phyloP scores from a whole-genome alignment of 2,888 invertebrate genomes.

The Campoplex nolae region DNA sequence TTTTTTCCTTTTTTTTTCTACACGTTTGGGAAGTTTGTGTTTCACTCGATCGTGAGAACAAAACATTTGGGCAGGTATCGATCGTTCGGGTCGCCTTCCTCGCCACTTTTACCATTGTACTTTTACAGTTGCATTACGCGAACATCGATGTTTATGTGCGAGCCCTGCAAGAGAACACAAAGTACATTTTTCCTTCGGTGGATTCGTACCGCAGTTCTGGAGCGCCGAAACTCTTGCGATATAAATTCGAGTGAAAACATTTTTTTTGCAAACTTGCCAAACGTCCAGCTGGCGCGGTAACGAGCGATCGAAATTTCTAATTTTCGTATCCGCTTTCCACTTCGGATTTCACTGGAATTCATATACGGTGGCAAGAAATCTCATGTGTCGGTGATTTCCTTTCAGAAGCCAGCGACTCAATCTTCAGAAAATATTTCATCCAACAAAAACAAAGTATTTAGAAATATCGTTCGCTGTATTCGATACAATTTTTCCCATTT shows the following conservation, averaged over 20 bases:
- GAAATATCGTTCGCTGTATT: not conserved
- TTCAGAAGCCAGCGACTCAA: not conserved
- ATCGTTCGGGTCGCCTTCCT: conserved; percentile 27
- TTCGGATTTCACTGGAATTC: not conserved
- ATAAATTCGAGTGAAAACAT: conserved; percentile 51
- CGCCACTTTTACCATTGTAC: conserved; percentile 37
- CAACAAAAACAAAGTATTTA: not conserved
- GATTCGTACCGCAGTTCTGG: not conserved
- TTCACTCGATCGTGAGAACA: conserved; percentile 45
- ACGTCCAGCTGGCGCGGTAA: conserved; percentile 55
- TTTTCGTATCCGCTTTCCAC: conserved; percentile 16
- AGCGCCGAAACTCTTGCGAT: conserved; percentile 20
- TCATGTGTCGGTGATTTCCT: not conserved
- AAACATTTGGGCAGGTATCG: conserved; percentile 48
- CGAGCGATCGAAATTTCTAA: conserved; percentile 45
- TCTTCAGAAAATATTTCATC: not conserved
- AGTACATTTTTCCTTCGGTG: conserved; percentile 28
- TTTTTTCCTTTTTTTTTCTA: not conserved
- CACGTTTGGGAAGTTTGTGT: conserved; percentile 32
- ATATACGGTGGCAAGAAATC: not conserved
- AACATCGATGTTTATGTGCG: conserved; percentile 7
- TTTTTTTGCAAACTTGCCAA: conserved; percentile 63
- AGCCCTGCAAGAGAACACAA: conserved; percentile 6
- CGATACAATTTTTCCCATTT: not conserved
- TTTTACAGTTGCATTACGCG: conserved; percentile 45